Conservation (phyloP, 2,113 vertebrate genomes). For the Perognathus longimembris region DNA sequence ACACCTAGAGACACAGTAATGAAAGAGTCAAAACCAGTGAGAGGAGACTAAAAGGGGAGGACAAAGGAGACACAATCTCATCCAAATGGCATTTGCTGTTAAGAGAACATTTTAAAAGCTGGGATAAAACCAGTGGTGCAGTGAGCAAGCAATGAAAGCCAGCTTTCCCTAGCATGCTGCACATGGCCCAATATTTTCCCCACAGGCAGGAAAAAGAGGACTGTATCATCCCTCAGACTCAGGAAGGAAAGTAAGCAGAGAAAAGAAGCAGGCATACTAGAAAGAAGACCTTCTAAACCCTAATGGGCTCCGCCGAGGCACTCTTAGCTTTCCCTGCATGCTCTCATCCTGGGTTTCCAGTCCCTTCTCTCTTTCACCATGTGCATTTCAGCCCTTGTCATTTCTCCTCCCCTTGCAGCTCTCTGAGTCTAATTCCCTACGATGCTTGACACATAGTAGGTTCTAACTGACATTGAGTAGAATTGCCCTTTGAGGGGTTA, state of each 20-base stretch:
- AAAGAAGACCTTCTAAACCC: not conserved
- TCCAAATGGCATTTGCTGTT: slow-evolving; percentile 47
- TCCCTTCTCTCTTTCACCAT: not conserved
- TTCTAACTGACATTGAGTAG: not conserved
- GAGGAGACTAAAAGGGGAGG: not conserved
- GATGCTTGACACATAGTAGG: not conserved
- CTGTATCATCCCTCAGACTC: not conserved
- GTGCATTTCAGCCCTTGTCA: not conserved
- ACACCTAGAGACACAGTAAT: not conserved
- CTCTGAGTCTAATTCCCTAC: not conserved
- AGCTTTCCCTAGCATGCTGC: slow-evolving; percentile 12
- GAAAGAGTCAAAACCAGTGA: slow-evolving; percentile 16
- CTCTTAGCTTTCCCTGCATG: not conserved
- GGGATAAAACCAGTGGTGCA: slow-evolving; percentile 62
- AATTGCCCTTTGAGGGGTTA: not conserved
- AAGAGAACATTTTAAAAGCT: slow-evolving; percentile 56
- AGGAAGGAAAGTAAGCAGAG: not conserved
- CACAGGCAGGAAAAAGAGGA: not conserved
- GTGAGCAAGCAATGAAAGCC: slow-evolving; percentile 36
- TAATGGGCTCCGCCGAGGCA: not conserved
- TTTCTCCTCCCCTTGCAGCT: not conserved
- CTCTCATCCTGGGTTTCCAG: not conserved
- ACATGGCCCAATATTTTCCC: slow-evolving; percentile 35
- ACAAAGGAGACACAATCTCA: slow-evolving; percentile 48
- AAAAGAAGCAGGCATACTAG: not conserved